Evolutionary conservation across 2,797 vertebrate genomes (phyloP).

Genomic region (Lycodopsis pacificus): DNA sequence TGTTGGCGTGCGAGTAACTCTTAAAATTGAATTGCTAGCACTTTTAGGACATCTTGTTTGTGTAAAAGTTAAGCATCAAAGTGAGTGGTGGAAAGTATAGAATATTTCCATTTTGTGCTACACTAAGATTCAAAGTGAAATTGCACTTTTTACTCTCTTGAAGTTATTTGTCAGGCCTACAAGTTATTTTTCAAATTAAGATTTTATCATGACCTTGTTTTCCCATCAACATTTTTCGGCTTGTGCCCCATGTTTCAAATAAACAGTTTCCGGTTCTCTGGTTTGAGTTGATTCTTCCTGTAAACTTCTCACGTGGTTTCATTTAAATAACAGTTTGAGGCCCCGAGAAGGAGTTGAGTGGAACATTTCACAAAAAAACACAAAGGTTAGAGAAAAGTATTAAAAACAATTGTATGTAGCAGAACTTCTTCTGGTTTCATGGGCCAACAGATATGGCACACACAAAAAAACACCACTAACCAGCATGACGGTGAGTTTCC

Average conservation of each 20-base stretch:
- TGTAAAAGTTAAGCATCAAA: neutral
- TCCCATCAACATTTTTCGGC: neutral
- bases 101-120: neutral
- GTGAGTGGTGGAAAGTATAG: neutral
- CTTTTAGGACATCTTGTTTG: neutral
- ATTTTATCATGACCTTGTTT: neutral
- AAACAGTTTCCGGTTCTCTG: neutral
- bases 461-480: neutral
- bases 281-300: neutral
- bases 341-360: neutral
- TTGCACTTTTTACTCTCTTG: neutral
- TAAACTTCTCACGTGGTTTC: neutral
- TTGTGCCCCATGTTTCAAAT: neutral
- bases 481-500: neutral
- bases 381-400: neutral
- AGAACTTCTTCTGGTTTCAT: neutral
- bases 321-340: constrained; percentile 2
- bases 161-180: neutral
- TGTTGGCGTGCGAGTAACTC: neutral
- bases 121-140: neutral
- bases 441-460: neutral
- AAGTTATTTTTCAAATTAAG: neutral
- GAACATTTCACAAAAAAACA: neutral
- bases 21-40: neutral
- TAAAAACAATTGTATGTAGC: neutral